Percentiles rank a stretch among this genome's conserved stretches.
phyloP scores from a whole-genome alignment of 1,140 invertebrate genomes.

The Parasteatoda tepidariorum region DNA sequence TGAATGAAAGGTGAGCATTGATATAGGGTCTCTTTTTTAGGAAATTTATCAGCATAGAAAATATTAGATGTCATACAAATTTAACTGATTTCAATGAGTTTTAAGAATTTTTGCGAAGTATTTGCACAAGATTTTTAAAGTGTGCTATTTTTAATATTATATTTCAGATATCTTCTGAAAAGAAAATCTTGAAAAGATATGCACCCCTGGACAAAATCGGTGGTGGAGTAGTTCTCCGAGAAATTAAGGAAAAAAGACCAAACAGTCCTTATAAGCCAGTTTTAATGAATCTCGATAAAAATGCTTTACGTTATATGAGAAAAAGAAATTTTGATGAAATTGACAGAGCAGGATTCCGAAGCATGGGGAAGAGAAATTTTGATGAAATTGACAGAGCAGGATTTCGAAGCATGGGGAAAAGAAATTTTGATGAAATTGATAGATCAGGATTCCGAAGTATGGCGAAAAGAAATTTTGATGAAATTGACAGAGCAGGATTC shows the following conservation, averaged over 20 bases:
- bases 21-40: no score
- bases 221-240: constrained; percentile 33
- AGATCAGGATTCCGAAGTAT: background rate
- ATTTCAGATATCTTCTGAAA: no score
- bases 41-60: no score
- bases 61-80: no score
- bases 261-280: background rate
- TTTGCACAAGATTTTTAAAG: no score
- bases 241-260: background rate
- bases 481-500: constrained; percentile 63
- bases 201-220: constrained; percentile 37
- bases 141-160: no score
- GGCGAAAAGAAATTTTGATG: background rate
- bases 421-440: constrained; percentile 74
- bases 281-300: constrained; percentile 66
- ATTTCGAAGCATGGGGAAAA: constrained; percentile 69
- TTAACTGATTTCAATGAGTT: no score
- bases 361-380: constrained; percentile 71
- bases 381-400: constrained; percentile 71
- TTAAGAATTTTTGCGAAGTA: no score
- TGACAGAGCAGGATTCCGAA: constrained; percentile 72
- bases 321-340: constrained; percentile 76
- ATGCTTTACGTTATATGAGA: constrained; percentile 64
- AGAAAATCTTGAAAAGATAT: no score
- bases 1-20: no score